Percentiles rank a stretch among this genome's conserved stretches.
These are phyloP conservation scores for Ictalurus punctatus DNA, from an alignment of 2,113 vertebrate genomes.

Conservation along the genomic window DNA sequence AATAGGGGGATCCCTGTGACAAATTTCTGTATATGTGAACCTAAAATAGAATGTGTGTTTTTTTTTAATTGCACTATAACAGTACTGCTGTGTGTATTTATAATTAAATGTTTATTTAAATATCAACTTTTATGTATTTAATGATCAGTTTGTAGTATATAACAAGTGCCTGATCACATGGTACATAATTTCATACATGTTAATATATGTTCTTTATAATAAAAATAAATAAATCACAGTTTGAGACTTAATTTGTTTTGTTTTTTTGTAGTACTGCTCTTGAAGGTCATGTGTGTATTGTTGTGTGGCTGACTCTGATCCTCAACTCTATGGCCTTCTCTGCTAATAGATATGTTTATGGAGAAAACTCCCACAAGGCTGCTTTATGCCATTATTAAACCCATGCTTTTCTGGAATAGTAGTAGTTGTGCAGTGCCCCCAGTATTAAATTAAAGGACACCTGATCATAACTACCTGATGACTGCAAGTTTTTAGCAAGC, in stretches of 20 bases:
- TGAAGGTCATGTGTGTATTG: not conserved
- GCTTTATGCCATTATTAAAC: not conserved
- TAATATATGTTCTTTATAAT: not conserved
- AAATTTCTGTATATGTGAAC: not conserved
- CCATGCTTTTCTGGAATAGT: not conserved
- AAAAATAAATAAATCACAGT: not conserved
- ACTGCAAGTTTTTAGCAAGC: not conserved
- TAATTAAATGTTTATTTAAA: not conserved
- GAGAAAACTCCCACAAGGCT: slow-evolving; percentile 49
- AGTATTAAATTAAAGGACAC: not conserved
- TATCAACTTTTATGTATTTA: not conserved
- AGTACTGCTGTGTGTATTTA: not conserved
- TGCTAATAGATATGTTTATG: slow-evolving; percentile 42
- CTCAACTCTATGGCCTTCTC: slow-evolving; percentile 27
- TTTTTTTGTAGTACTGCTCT: not conserved
- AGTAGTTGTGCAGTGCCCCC: not conserved
- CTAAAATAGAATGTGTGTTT: not conserved
- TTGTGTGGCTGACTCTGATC: slow-evolving; percentile 32
- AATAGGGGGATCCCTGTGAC: not conserved
- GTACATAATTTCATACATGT: not conserved
- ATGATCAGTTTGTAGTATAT: not conserved
- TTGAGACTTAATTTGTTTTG: not conserved
- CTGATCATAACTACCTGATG: not conserved
- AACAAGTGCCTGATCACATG: not conserved
- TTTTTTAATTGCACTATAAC: not conserved